These are phyloP conservation scores for Myanophis thanlyinensis DNA, from an alignment of 2,113 vertebrate genomes.

Conservation along the genomic window DNA sequence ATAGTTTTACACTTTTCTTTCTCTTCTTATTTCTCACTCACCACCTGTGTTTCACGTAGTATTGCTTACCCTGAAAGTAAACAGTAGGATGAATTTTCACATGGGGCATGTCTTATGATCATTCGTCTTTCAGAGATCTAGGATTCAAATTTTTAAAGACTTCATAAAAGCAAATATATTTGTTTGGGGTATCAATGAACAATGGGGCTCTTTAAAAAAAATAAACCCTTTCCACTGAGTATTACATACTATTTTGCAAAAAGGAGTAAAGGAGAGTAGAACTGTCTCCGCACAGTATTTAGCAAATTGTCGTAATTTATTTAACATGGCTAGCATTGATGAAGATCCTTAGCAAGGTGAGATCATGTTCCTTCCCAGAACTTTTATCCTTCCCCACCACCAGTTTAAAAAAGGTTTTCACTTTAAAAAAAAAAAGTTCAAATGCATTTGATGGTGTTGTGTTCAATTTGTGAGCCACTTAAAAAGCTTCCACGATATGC, in stretches of 20 bases:
- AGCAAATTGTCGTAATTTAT: background rate
- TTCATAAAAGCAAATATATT: constrained; percentile 26
- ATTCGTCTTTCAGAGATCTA: constrained; percentile 39
- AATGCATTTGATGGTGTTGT: background rate
- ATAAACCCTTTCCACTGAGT: background rate
- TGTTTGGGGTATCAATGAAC: background rate
- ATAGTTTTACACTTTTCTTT: background rate
- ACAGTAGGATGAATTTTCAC: constrained; percentile 14
- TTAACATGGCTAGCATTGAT: background rate
- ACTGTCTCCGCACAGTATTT: background rate
- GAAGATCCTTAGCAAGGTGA: background rate
- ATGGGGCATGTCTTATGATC: background rate
- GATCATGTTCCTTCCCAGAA: background rate
- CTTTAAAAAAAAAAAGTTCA: background rate
- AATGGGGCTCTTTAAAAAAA: background rate
- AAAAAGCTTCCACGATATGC: background rate
- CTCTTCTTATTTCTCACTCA: constrained; percentile 47
- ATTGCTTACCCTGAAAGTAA: background rate
- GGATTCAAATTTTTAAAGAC: constrained; percentile 29
- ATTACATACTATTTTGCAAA: background rate
- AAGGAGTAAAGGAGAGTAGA: background rate
- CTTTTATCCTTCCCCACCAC: too few species aligned
- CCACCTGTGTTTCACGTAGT: background rate
- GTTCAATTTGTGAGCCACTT: background rate
- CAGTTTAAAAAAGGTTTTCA: too few species aligned